phyloP scores from a whole-genome alignment of 2,113 vertebrate species.

The Dolichotis patagonum region DNA sequence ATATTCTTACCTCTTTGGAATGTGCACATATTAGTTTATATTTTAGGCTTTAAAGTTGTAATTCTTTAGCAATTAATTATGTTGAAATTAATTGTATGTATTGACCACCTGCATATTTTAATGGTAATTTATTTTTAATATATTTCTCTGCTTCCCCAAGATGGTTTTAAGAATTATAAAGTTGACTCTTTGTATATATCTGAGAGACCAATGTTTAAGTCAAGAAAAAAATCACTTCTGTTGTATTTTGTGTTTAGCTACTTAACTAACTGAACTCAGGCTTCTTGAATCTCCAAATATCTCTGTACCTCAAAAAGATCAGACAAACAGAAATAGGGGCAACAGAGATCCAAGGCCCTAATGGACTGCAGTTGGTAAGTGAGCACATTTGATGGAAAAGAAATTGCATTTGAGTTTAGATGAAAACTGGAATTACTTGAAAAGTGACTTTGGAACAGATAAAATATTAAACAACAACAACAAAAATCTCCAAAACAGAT shows the following conservation, averaged over 20 bases:
- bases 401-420: not conserved
- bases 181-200: not conserved
- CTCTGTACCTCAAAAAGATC: not conserved
- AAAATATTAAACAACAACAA: not conserved
- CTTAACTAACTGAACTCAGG: not conserved
- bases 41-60: not conserved
- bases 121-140: not conserved
- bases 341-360: not conserved
- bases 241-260: not conserved
- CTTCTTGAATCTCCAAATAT: not conserved
- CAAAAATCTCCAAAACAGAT: not conserved
- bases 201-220: not conserved
- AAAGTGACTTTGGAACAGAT: not conserved
- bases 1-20: not conserved
- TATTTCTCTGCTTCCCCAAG: not conserved
- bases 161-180: not conserved
- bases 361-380: accelerated
- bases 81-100: not conserved
- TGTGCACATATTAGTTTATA: not conserved
- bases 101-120: not conserved
- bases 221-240: not conserved
- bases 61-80: not conserved
- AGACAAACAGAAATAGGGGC: not conserved
- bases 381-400: not conserved
- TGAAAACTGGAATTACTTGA: not conserved